phyloP scores from a whole-genome alignment of 2,113 vertebrate species.

The Mirza zaza region DNA sequence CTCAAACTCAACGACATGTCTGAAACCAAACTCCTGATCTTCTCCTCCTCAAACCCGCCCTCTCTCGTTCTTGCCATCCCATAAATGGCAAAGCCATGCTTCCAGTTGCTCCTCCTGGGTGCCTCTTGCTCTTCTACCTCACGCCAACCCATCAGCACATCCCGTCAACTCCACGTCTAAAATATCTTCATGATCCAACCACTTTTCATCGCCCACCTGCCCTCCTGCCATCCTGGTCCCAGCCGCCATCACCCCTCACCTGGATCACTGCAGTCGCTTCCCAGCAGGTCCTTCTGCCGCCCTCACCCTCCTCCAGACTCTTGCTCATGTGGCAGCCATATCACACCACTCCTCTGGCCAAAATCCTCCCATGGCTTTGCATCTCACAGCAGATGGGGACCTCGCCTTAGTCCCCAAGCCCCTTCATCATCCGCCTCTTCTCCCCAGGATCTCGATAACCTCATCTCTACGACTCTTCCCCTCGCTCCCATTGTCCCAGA shows the following conservation, averaged over 20 bases:
- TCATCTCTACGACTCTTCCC: neutral
- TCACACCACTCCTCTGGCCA: neutral
- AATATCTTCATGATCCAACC: neutral
- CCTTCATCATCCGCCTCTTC: neutral
- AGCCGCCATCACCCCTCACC: neutral
- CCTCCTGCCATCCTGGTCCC: neutral
- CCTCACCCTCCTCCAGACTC: neutral
- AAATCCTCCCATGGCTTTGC: neutral
- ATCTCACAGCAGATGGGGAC: neutral
- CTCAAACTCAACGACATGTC: neutral
- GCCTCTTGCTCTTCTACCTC: neutral
- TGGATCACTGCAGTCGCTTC: neutral
- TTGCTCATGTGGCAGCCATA: neutral
- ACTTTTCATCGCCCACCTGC: neutral
- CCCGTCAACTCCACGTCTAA: neutral
- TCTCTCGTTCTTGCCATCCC: neutral
- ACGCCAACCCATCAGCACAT: neutral
- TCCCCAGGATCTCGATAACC: neutral
- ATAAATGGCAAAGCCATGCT: neutral
- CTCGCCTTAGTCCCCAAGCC: no score
- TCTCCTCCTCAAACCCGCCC: neutral
- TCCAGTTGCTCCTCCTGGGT: neutral
- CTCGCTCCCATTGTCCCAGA: neutral
- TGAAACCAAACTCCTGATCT: neutral
- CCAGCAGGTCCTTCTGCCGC: neutral